A percentile compares a stretch with the other conserved stretches of the same genome.
phyloP scores from a whole-genome alignment of 2,888 invertebrate genomes.

The Nemapogon koenigi region DNA sequence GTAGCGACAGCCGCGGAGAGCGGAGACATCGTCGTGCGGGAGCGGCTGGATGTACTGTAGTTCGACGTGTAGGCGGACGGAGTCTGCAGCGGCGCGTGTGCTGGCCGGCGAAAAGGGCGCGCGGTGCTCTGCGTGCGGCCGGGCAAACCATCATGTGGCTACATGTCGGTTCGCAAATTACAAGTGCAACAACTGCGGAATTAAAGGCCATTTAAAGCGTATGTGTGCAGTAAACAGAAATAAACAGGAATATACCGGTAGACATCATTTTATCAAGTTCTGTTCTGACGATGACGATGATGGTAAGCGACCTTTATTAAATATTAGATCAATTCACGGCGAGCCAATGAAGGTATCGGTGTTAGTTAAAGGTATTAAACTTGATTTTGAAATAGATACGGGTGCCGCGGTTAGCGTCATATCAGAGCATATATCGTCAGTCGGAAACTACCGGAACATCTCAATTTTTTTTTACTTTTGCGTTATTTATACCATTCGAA shows the following conservation, averaged over 20 bases:
- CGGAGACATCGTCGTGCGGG: not conserved
- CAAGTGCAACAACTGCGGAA: not conserved
- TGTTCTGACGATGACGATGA: no score
- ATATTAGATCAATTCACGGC: no score
- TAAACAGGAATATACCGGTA: no score
- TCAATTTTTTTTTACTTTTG: no score
- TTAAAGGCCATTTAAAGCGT: not conserved
- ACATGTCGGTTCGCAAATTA: not conserved
- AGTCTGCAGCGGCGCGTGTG: not conserved
- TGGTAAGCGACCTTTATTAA: no score
- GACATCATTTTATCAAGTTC: no score
- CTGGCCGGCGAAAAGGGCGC: not conserved
- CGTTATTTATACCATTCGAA: no score
- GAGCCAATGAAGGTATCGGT: no score
- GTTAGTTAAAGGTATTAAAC: not conserved
- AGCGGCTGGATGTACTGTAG: not conserved
- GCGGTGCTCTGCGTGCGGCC: not conserved
- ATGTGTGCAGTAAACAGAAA: no score
- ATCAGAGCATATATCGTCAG: not conserved
- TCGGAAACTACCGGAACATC: no score
- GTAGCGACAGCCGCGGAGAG: not conserved
- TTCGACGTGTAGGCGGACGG: not conserved
- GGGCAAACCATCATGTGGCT: not conserved
- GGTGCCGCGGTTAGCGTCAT: not conserved
- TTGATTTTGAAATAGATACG: constrained; percentile 3